Percentiles rank a stretch among this genome's conserved stretches.
Conservation (phyloP, 2,113 vertebrate genomes). For the Lepisosteus osseus region DNA sequence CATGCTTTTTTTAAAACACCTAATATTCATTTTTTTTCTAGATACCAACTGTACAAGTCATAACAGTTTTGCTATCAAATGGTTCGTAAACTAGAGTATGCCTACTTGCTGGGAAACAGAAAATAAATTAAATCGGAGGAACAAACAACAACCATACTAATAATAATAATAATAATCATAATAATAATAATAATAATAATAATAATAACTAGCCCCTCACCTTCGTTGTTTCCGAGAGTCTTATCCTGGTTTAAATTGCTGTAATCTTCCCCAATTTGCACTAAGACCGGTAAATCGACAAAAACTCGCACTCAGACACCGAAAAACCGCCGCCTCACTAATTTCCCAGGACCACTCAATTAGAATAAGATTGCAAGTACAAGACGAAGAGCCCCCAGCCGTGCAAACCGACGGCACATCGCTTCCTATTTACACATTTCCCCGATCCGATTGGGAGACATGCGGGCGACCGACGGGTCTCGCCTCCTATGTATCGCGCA, state of each 20-base stretch:
- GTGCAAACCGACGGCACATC: constrained; percentile 22
- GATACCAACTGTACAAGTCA: too few species aligned
- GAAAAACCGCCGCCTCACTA: not conserved
- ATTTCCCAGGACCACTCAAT: too few species aligned
- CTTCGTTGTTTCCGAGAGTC: constrained; percentile 17
- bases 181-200: not conserved
- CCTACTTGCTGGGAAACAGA: too few species aligned
- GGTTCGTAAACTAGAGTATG: too few species aligned
- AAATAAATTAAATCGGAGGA: too few species aligned
- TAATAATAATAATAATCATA: not conserved
- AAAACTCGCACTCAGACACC: not conserved
- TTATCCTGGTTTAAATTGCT: constrained; percentile 17
- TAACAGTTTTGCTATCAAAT: too few species aligned
- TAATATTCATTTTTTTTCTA: too few species aligned
- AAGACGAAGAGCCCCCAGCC: not conserved
- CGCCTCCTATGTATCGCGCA: constrained; percentile 14
- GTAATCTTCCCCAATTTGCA: constrained; percentile 22
- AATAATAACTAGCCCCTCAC: constrained; percentile 17
- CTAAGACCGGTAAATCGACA: not conserved
- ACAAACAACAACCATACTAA: not conserved
- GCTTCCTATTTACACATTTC: constrained; percentile 28
- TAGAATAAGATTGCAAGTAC: too few species aligned
- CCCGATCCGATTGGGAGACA: constrained; percentile 25
- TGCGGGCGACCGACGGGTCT: constrained; percentile 14
- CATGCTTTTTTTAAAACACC: too few species aligned